Evolutionary conservation across 35 echinoderm and acorn worm genomes (phyloP).

Genomic region (Heliocidaris erythrogramma): DNA sequence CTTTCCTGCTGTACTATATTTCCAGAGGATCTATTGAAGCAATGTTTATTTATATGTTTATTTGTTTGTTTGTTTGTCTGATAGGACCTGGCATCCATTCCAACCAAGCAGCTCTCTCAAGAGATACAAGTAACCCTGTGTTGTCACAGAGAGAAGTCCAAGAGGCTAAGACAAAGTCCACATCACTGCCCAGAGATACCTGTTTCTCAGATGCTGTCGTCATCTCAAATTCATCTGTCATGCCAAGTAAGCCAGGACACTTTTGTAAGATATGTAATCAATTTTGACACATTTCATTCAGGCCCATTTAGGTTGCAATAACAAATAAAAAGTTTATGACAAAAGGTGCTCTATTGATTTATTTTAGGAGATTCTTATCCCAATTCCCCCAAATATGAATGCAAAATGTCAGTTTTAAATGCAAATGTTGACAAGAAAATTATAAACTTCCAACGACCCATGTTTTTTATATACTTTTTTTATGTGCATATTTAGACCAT

Average conservation of each 20-base stretch:
- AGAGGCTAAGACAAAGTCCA: slow-evolving; percentile 85
- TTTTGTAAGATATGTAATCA: neutral
- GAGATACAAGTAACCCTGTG: slow-evolving; percentile 66
- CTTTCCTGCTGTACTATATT: too few species aligned
- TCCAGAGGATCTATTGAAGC: too few species aligned
- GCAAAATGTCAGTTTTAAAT: too few species aligned
- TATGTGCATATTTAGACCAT: too few species aligned
- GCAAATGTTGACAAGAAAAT: too few species aligned
- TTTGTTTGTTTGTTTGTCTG: neutral
- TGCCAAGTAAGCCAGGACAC: slow-evolving; percentile 62
- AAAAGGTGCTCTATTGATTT: neutral
- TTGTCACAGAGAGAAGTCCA: slow-evolving; percentile 66
- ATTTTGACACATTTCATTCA: too few species aligned
- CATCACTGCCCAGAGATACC: slow-evolving; percentile 84
- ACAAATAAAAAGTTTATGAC: neutral
- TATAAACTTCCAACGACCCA: too few species aligned
- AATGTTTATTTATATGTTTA: too few species aligned
- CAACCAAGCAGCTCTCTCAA: slow-evolving; percentile 48
- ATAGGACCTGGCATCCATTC: slow-evolving; percentile 27
- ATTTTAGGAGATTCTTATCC: too few species aligned
- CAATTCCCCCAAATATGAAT: too few species aligned
- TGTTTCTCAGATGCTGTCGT: slow-evolving; percentile 83
- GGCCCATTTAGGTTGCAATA: too few species aligned
- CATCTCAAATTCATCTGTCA: slow-evolving; percentile 96
- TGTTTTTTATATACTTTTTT: too few species aligned